Evolutionary conservation across 2,888 invertebrate genomes (phyloP), one percentile per base, ranked within the genome.

Genomic region (Hedychridium roseum): DNA sequence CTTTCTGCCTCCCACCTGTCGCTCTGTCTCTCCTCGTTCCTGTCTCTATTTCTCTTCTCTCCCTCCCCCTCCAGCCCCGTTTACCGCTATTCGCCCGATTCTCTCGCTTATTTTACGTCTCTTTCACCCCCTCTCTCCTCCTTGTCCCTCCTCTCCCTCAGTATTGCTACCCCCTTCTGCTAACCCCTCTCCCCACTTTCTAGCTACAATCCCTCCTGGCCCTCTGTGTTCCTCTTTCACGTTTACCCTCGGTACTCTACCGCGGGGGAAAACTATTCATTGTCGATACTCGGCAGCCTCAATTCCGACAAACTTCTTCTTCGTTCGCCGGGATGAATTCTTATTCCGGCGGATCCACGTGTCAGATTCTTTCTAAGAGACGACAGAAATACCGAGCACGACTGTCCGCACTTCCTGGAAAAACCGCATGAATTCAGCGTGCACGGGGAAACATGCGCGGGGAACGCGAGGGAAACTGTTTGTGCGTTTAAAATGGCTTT

Each of bases 231-330:
- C 38, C 41, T 32, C 45, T 41, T 37, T 30, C 43, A 14, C 39
- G 11, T 16, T 36, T 16, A 32, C 44, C 39, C 46, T 28, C 61
- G 48, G 54, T 44, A 60, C 57, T 60, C 46, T 51, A 52, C 54
- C 50, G 44, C 53, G 55, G 58, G 58, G 58, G 60, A 62, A 63
- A 63, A 63, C 63, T 63, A 63, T 63, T 63, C 63, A 63, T 63
- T 63, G 62, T 63, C 63, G 54, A 63, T 63, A 63, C 57, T n/a
- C 30, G 23, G 9, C 23, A 6, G 5, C 23, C 9, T 23, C 5
- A 5, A 5, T 23, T 23, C 23, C 5, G 4, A 4, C 27, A 12
- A 27, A 7, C 36, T 31, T 45, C 36, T 31, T 44, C 40, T 43
- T 50, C 55, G 52, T 62, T 56, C 55, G 45, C 48, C 37, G 42